Percentiles rank a stretch among this genome's conserved stretches.
Evolutionary conservation across 37 sponge, comb jelly and placozoan genomes (phyloP).

Genomic region (Aplysina aerophoba): DNA sequence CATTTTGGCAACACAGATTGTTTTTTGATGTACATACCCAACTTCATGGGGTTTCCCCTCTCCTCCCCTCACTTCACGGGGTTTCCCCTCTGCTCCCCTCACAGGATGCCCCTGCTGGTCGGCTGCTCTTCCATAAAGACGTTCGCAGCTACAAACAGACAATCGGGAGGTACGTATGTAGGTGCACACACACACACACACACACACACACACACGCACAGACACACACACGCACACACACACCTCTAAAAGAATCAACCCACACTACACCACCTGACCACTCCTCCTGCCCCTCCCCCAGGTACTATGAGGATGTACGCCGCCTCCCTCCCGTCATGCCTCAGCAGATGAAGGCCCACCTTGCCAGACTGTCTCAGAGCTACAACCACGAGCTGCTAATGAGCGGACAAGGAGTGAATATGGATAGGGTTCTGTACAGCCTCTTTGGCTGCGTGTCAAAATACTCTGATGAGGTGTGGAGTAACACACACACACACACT

Average conservation of each 20-base stretch:
- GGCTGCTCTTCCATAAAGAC: conserved; percentile 27
- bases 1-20: too few relatives aligned
- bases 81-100: neutral
- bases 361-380: neutral
- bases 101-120: conserved; percentile 34
- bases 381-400: neutral
- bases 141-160: neutral
- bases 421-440: neutral
- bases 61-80: too few relatives aligned
- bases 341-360: conserved; percentile 20
- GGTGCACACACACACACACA: neutral
- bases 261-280: too few relatives aligned
- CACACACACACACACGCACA: neutral
- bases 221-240: neutral
- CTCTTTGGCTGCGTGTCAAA: neutral
- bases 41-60: too few relatives aligned
- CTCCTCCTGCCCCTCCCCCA: neutral
- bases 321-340: neutral
- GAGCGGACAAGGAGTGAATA: neutral
- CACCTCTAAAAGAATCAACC: neutral
- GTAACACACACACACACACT: too few relatives aligned
- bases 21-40: too few relatives aligned
- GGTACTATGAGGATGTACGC: conserved; percentile 21
- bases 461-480: neutral
- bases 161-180: neutral